Percentiles rank a stretch among this genome's conserved stretches.
phyloP scores from a whole-genome alignment of 2,888 invertebrate species.

The Sarcophaga carnaria region DNA sequence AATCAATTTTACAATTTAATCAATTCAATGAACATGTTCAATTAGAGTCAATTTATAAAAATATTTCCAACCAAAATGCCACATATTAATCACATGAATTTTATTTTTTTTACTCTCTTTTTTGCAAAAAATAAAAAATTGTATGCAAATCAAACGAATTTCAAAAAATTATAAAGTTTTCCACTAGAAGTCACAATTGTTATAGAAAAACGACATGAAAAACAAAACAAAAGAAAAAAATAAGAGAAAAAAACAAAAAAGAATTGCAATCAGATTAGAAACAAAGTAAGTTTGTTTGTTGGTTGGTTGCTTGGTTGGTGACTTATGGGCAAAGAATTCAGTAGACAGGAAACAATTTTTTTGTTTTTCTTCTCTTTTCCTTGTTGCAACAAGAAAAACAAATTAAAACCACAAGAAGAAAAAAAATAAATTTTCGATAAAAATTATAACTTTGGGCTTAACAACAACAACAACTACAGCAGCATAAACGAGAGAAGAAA shows the following conservation, averaged over 20 bases:
- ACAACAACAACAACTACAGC: not conserved
- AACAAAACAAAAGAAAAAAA: no score
- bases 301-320: not conserved
- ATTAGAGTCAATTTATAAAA: conserved; percentile 10
- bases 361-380: not conserved
- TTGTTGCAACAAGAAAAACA: not conserved
- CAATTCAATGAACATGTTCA: conserved; percentile 48
- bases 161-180: not conserved
- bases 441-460: not conserved
- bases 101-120: not conserved
- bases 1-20: conserved; percentile 35
- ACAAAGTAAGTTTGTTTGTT: not conserved
- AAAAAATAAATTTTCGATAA: not conserved
- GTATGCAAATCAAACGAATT: not conserved
- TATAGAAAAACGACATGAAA: no score
- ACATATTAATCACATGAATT: not conserved
- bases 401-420: not conserved
- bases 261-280: not conserved
- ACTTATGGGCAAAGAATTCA: not conserved
- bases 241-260: no score
- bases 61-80: not conserved
- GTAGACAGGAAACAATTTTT: conserved; percentile 1
- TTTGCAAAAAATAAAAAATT: not conserved
- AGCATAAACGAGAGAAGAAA: not conserved
- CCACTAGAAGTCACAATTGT: not conserved